Base-by-base conservation (phyloP, 2,888 invertebrate species). In the Ormyrus nitidulus region DNA sequence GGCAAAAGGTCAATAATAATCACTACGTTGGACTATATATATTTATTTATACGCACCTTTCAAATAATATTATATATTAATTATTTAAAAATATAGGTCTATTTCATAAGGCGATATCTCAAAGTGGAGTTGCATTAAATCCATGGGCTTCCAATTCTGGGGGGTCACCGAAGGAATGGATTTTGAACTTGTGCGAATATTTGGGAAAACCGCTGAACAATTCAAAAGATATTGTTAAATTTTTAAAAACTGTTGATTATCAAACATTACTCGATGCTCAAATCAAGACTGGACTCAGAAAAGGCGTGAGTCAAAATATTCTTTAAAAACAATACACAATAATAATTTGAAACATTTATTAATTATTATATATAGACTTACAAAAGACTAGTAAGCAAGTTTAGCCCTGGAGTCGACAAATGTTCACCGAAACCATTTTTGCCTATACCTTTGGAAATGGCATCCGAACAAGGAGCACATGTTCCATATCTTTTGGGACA, bases 401-500 rank as follows among this genome's bases (percentile, higher is more conserved):
- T 84, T 19, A 73, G 77, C 6, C 86, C 86, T 13, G 83, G 83
- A 44, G 34, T 84, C 5, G 86, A 86, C 58, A 49, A 48, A 46
- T 82, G 77, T 53, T 84, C 85, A 48, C 6, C 46, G 9, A 77
- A 83, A 44, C 84, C 85, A 5, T 83, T 86, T 7, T 71, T 85
- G 74, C 90, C 91, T 0, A 68, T 88, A 71, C 87, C 91, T 2
- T 64, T 91, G 34, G 83, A 86, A 19, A 85, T 85, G 54, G 90
- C 90, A 70, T 54, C 75, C 0, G 81, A 86, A 49, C 73, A 83
- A 0, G 89, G 89, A 70, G 83, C 91, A 11, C 91, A 92, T 85
- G 91, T 93, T 1, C 93, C 93, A 0, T 90, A 90, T 19, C 90
- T 93, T 80, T 84, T 91, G 48, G 93, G 93, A 6, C 91, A 91